Evolutionary conservation across 2,797 vertebrate genomes (phyloP).

Genomic region (Falco novaeseelandiae): DNA sequence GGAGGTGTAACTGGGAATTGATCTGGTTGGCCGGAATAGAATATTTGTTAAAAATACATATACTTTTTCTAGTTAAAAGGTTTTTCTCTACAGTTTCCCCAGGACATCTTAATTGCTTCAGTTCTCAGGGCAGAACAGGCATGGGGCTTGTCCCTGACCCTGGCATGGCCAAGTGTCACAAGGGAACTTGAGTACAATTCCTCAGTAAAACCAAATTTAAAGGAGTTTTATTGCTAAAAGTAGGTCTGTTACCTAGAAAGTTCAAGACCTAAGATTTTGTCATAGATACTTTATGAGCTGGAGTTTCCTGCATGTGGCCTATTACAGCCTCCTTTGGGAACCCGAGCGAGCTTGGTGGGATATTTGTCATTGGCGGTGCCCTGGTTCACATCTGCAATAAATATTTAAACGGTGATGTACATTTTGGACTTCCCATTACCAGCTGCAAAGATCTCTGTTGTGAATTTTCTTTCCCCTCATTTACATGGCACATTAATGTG

Average conservation of each 20-base stretch:
- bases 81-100: not conserved
- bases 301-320: not conserved
- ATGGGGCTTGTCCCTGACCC: accelerated
- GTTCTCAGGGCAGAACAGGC: not conserved
- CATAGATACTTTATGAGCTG: not conserved
- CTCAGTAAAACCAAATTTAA: not conserved
- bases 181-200: not conserved
- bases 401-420: accelerated
- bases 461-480: no score
- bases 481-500: not conserved
- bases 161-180: accelerated
- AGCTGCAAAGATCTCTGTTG: not conserved
- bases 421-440: not conserved
- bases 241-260: not conserved
- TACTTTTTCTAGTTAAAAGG: not conserved
- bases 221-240: not conserved
- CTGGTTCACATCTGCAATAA: not conserved
- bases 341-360: not conserved
- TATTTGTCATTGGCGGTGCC: not conserved
- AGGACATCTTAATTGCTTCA: not conserved
- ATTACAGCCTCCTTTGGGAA: not conserved
- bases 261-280: not conserved
- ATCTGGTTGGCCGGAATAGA: not conserved
- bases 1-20: not conserved
- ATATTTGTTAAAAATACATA: not conserved